Conservation (phyloP, 2,797 vertebrate species). For the Aeoliscus strigatus region DNA sequence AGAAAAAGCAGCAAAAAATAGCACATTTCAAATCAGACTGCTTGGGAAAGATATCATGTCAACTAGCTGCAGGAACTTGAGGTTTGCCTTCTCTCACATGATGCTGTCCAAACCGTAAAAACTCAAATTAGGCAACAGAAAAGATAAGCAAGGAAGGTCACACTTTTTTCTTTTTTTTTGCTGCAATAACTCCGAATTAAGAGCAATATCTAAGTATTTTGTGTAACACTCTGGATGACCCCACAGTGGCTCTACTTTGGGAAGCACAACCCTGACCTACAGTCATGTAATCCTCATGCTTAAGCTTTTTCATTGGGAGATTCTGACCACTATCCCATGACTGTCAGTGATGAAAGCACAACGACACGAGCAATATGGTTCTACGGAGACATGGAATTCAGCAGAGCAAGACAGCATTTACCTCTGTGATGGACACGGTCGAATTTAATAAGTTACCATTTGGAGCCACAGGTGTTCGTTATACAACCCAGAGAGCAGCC, state of each 20-base stretch:
- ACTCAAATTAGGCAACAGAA: too few relatives aligned
- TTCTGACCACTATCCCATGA: conserved; percentile 18
- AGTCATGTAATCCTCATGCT: conserved; percentile 25
- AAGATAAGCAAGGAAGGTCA: too few relatives aligned
- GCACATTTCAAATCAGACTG: too few relatives aligned
- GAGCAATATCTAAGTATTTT: too few relatives aligned
- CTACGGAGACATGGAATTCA: not conserved
- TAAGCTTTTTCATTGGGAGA: conserved; percentile 30
- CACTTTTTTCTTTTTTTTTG: too few relatives aligned
- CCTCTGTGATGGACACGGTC: not conserved
- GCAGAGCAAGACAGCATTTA: too few relatives aligned
- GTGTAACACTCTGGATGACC: conserved; percentile 1
- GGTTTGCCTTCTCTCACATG: too few relatives aligned
- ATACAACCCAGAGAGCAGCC: conserved; percentile 60
- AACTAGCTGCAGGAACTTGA: too few relatives aligned
- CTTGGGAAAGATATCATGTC: too few relatives aligned
- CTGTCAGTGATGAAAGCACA: conserved; percentile 20
- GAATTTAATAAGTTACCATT: conserved; percentile 18
- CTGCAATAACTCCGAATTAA: too few relatives aligned
- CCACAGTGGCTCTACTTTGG: conserved; percentile 6
- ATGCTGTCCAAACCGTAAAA: too few relatives aligned
- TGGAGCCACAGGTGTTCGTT: conserved; percentile 67
- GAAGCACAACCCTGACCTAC: conserved; percentile 24
- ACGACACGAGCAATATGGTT: not conserved
- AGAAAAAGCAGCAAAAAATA: too few relatives aligned